Base-by-base conservation (phyloP, 2,113 vertebrate species). In the Antechinus flavipes region DNA sequence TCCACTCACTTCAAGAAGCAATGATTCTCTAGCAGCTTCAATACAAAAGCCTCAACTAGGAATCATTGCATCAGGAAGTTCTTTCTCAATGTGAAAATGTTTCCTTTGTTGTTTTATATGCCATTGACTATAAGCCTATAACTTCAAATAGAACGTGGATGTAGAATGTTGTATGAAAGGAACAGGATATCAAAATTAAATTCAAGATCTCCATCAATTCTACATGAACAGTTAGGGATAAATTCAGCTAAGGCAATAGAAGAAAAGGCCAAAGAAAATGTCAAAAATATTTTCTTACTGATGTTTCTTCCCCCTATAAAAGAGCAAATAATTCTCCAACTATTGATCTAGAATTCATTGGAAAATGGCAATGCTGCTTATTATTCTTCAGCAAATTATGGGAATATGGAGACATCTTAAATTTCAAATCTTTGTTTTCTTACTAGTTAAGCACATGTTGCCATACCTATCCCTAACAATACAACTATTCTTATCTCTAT, bases 271-370 rank as follows among this genome's bases (percentile, higher is more conserved):
- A 68, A 11, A 47, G 46, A 46, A 55, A 61, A 96, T 91, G 46
- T 97, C 90, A 91, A n/a, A 97, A 97, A 90, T 54, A 96, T 94
- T 53, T 95, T 94, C 93, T 91, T 96, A 53, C 95, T 96, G 22
- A 76, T 90, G 58, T 95, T 61, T 49, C n/a, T 52, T 96, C 96
- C 95, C 95, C 91, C 49, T 96, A 53, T 93, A 91, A 54, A 97
- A 95, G 89, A 94, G 91, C 47, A 94, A 90, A 47, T 91, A 92
- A 91, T 92, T 90, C 91, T 91, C 94, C 96, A 95, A 97, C 94
- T 92, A 94, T 92, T 96, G 95, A 95, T 94, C 94, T 93, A 30
- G 9, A 96, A 95, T 97, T 95, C 93, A 97, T 96, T 97, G 93
- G 90, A 97, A 97, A 97, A 96, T 95, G 96, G 19, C 8, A 76